phyloP scores from a whole-genome alignment of 1,140 invertebrate species.

The Phocides pigmalion region DNA sequence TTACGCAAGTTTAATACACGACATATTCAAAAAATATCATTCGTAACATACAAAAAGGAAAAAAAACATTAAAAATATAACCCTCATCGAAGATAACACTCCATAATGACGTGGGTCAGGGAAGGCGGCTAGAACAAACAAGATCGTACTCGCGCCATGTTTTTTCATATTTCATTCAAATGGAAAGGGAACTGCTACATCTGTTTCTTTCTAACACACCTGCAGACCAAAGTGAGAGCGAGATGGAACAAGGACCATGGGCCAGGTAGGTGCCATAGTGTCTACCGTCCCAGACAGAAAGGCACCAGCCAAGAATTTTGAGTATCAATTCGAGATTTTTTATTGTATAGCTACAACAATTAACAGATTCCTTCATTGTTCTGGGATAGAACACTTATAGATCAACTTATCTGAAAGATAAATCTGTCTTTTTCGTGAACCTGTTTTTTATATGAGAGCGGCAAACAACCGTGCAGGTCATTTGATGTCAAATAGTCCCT shows the following conservation, averaged over 20 bases:
- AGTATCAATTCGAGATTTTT: slow-evolving; percentile 29
- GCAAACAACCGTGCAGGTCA: no score
- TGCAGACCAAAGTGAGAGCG: slow-evolving; percentile 33
- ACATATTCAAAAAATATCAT: slow-evolving; percentile 79
- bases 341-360: slow-evolving; percentile 27
- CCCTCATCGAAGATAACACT: slow-evolving; percentile 78
- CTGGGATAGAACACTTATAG: neutral
- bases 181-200: slow-evolving; percentile 49
- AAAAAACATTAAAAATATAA: slow-evolving; percentile 76
- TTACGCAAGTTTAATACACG: slow-evolving; percentile 61
- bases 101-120: slow-evolving; percentile 77
- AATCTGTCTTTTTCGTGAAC: no score
- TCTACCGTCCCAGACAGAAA: slow-evolving; percentile 71
- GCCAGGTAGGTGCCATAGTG: slow-evolving; percentile 72
- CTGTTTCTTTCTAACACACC: slow-evolving; percentile 38
- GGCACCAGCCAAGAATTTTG: slow-evolving; percentile 59
- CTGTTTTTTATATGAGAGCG: no score
- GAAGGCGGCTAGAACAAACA: slow-evolving; percentile 81
- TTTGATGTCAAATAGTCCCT: no score
- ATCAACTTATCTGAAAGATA: no score
- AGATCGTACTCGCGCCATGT: slow-evolving; percentile 66
- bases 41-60: slow-evolving; percentile 69
- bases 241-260: slow-evolving; percentile 53
- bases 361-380: slow-evolving; percentile 32
- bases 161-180: slow-evolving; percentile 77